A percentile compares a stretch with the other conserved stretches of the same genome.
These are phyloP conservation scores for Chloropsis cyanopogon DNA, from an alignment of 2,113 vertebrate genomes.

Conservation along the genomic window DNA sequence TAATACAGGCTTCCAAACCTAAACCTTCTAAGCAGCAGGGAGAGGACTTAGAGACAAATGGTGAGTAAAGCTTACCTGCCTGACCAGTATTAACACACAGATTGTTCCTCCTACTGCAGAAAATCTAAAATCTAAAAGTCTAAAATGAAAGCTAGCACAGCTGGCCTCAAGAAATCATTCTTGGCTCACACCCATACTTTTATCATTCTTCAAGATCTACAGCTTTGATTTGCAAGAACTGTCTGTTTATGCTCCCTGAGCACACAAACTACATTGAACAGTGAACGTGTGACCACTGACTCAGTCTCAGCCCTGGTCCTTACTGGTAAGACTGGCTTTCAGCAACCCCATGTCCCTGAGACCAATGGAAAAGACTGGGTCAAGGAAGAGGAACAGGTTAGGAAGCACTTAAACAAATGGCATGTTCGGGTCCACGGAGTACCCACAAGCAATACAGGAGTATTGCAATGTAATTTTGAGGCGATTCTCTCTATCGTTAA, in stretches of 20 bases:
- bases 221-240: background rate
- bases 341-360: background rate
- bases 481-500: accelerated
- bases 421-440: background rate
- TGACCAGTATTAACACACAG: background rate
- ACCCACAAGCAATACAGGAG: background rate
- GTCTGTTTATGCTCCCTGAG: background rate
- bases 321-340: background rate
- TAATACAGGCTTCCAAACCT: background rate
- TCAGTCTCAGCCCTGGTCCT: background rate
- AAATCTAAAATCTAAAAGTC: background rate
- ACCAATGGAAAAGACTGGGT: background rate
- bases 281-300: background rate
- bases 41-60: background rate
- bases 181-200: background rate
- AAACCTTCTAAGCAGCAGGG: background rate
- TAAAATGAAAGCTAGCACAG: background rate
- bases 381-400: background rate
- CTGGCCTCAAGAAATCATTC: background rate
- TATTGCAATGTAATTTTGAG: background rate
- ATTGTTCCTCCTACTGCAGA: background rate
- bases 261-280: background rate
- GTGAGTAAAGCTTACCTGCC: background rate
- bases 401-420: background rate
- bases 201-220: background rate